Percentiles rank a stretch among this genome's conserved stretches.
phyloP scores from a whole-genome alignment of 2,113 vertebrate species.

The Mus pahari region DNA sequence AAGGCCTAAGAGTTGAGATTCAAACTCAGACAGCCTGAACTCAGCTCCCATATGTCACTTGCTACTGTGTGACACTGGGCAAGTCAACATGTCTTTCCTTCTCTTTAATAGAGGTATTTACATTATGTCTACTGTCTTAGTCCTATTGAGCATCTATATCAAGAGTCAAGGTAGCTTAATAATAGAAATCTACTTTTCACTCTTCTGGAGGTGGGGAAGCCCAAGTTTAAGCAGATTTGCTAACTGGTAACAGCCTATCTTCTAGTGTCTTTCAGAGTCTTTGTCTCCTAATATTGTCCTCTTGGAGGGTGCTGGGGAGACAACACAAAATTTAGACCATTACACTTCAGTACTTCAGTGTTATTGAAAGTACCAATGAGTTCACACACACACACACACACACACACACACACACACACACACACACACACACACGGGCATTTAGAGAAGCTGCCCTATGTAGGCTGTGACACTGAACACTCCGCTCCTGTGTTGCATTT shows the following conservation, averaged over 20 bases:
- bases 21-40: background rate
- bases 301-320: background rate
- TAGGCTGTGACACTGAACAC: background rate
- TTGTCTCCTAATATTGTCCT: background rate
- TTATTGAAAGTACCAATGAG: background rate
- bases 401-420: no score
- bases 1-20: background rate
- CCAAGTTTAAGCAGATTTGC: background rate
- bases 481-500: background rate
- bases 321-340: background rate
- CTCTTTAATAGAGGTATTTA: constrained; percentile 9
- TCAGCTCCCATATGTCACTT: background rate
- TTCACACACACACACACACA: background rate
- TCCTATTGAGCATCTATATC: background rate
- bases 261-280: background rate
- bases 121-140: background rate
- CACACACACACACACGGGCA: no score
- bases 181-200: background rate
- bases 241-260: background rate
- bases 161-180: background rate
- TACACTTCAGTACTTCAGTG: background rate
- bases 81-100: background rate
- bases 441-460: background rate
- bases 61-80: background rate
- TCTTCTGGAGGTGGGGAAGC: background rate